phyloP scores from a whole-genome alignment of 2,797 vertebrate genomes.

The Peromyscus nudipes region DNA sequence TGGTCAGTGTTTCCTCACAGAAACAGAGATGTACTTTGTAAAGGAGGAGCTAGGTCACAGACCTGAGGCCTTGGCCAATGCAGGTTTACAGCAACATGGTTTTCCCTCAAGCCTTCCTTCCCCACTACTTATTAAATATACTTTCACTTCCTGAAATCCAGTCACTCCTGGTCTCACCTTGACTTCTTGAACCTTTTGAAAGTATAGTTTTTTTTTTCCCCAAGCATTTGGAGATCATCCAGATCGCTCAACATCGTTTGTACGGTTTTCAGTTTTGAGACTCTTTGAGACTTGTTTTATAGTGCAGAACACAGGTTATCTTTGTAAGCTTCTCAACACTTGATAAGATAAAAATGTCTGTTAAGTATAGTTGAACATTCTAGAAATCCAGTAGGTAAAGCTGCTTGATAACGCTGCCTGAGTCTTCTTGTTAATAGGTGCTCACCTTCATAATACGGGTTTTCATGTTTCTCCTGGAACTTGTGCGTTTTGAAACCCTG shows the following conservation, averaged over 20 bases:
- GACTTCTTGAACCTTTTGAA: neutral
- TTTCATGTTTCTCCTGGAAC: neutral
- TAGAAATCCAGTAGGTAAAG: neutral
- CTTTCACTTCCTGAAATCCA: neutral
- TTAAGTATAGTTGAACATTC: neutral
- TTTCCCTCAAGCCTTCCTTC: neutral
- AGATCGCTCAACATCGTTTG: neutral
- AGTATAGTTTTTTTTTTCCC: neutral
- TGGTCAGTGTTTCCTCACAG: neutral
- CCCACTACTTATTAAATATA: neutral
- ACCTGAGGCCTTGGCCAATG: neutral
- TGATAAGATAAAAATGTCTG: neutral
- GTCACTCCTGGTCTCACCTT: neutral
- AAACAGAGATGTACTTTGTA: neutral
- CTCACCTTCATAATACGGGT: neutral
- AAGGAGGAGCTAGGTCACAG: neutral
- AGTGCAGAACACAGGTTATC: too few relatives aligned
- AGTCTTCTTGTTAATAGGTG: neutral
- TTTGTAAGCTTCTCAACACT: neutral
- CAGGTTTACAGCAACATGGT: neutral
- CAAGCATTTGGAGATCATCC: neutral
- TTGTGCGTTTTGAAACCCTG: neutral
- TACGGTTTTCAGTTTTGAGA: neutral
- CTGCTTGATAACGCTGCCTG: rapidly evolving
- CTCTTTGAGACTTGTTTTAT: neutral